Percentiles rank a stretch among this genome's conserved stretches.
Evolutionary conservation across 2,888 invertebrate species (phyloP).

Genomic region (Sepioteuthis lessoniana): DNA sequence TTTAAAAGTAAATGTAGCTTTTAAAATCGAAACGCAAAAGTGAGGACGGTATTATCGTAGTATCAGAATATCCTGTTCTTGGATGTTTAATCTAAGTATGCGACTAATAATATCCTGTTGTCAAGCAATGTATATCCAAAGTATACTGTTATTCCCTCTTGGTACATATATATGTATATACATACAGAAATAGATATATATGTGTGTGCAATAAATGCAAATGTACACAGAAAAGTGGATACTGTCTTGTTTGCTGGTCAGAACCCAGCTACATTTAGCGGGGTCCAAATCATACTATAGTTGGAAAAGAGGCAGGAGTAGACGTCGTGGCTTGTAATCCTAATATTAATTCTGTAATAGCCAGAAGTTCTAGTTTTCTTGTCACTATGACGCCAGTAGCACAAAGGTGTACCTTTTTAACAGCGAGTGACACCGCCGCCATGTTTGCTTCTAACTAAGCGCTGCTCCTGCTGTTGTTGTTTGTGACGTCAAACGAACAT

Average conservation of each 20-base stretch:
- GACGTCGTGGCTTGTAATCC: neutral
- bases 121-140: neutral
- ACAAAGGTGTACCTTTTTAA: neutral
- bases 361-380: constrained; percentile 25
- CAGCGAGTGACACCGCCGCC: neutral
- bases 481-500: neutral
- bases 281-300: neutral
- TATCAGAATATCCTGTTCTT: neutral
- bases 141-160: neutral
- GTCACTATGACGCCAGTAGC: constrained; percentile 46
- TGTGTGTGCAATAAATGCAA: neutral
- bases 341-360: constrained; percentile 15
- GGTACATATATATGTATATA: neutral
- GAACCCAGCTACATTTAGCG: neutral
- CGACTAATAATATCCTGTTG: neutral
- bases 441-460: neutral
- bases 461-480: neutral
- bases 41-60: neutral
- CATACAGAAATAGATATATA: neutral
- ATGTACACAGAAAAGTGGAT: neutral
- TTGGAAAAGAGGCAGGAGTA: neutral
- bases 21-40: constrained; percentile 12
- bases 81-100: neutral
- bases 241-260: neutral
- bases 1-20: neutral